Evolutionary conservation across 1,140 invertebrate genomes (phyloP).

Genomic region (Bombyx mandarina): DNA sequence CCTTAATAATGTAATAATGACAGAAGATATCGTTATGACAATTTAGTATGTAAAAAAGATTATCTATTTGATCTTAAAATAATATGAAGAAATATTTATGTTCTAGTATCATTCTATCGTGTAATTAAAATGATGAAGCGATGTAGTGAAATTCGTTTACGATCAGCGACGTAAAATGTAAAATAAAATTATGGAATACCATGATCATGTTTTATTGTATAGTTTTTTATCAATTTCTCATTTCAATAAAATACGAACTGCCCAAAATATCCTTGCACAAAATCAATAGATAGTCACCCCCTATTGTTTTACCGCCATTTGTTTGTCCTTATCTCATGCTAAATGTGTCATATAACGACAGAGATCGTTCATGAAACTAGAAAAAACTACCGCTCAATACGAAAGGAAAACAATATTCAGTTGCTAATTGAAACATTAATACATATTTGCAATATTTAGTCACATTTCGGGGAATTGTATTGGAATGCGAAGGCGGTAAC

Average conservation of each 20-base stretch:
- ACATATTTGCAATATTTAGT: too few species aligned
- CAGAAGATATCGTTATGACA: conserved; percentile 70
- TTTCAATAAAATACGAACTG: background rate
- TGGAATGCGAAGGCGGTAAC: too few species aligned
- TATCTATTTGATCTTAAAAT: conserved; percentile 70
- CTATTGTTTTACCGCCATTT: too few species aligned
- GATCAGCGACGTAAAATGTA: conserved; percentile 67
- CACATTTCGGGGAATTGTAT: too few species aligned
- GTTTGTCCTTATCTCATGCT: background rate
- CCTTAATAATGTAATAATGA: conserved; percentile 58
- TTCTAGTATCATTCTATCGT: conserved; percentile 69
- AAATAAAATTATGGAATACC: conserved; percentile 68
- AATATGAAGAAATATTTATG: conserved; percentile 69
- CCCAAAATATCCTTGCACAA: background rate
- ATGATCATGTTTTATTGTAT: conserved; percentile 48
- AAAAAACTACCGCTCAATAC: too few species aligned
- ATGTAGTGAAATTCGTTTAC: conserved; percentile 69
- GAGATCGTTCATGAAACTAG: too few species aligned
- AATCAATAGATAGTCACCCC: background rate
- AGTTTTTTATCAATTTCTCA: background rate
- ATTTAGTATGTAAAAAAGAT: conserved; percentile 70
- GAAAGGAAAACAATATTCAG: too few species aligned
- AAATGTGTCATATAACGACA: background rate
- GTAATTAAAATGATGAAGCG: conserved; percentile 65
- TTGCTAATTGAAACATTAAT: too few species aligned